Conservation (phyloP, 1,140 invertebrate genomes). For the Brachionus plicatilis region DNA sequence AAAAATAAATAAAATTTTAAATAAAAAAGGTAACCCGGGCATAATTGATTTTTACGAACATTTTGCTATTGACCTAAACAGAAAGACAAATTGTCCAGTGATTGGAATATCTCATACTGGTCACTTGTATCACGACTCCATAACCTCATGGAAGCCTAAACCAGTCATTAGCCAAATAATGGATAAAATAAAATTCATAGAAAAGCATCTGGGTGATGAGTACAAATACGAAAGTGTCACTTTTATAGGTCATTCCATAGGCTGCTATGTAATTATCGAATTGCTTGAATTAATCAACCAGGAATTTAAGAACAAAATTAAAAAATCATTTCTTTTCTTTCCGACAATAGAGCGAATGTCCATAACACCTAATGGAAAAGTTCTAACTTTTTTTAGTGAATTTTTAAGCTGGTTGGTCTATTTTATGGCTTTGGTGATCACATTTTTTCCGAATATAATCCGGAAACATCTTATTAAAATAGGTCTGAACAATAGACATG, state of each 20-base stretch:
- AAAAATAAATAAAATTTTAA: background rate
- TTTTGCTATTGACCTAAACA: conserved; percentile 64
- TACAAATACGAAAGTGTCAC: conserved; percentile 56
- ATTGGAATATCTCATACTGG: conserved; percentile 70
- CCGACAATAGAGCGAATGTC: conserved; percentile 75
- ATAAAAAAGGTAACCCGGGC: conserved; percentile 65
- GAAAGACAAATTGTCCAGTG: conserved; percentile 61
- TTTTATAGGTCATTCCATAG: conserved; percentile 77
- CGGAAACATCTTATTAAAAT: conserved; percentile 46
- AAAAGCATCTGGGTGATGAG: conserved; percentile 49
- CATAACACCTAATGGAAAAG: conserved; percentile 64
- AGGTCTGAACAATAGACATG: conserved; percentile 46
- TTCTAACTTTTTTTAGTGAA: conserved; percentile 56
- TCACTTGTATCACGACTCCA: conserved; percentile 46
- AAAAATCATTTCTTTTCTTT: conserved; percentile 65
- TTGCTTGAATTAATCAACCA: conserved; percentile 60
- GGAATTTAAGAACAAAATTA: conserved; percentile 42
- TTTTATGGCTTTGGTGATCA: conserved; percentile 61
- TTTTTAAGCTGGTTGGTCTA: conserved; percentile 60
- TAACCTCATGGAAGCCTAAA: conserved; percentile 32
- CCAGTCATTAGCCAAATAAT: conserved; percentile 63
- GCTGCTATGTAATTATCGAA: conserved; percentile 71
- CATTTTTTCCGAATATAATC: conserved; percentile 58
- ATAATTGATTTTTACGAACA: conserved; percentile 66
- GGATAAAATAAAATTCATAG: conserved; percentile 73